A percentile compares a stretch with the other conserved stretches of the same genome.
Evolutionary conservation across 2,797 vertebrate species (phyloP).

Genomic region (Enteromius viviparus): DNA sequence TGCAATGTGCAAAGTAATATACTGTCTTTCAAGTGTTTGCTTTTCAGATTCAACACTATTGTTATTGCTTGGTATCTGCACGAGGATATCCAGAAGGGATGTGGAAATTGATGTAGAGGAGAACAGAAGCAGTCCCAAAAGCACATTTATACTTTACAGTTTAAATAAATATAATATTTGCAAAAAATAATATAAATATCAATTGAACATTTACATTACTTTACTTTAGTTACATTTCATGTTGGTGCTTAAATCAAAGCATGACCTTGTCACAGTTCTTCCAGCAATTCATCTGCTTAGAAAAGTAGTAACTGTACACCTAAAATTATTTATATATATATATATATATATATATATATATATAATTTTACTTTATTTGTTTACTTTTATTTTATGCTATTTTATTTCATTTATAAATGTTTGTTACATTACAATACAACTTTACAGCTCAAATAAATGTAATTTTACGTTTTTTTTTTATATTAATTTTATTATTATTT

Average conservation of each 20-base stretch:
- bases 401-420: too few relatives aligned
- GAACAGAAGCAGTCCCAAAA: neutral
- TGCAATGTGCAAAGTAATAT: constrained; percentile 1
- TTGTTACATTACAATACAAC: neutral
- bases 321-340: too few relatives aligned
- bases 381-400: too few relatives aligned
- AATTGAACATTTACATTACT: neutral
- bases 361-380: too few relatives aligned
- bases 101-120: neutral
- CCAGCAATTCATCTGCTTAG: too few relatives aligned
- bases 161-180: neutral
- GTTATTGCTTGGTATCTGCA: neutral
- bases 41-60: neutral
- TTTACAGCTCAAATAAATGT: neutral
- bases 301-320: too few relatives aligned
- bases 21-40: neutral
- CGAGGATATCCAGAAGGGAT: neutral
- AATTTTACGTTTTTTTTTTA: neutral
- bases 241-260: too few relatives aligned
- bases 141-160: neutral
- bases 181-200: too few relatives aligned
- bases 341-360: too few relatives aligned
- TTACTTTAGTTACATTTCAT: neutral
- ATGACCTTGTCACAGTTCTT: too few relatives aligned
- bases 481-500: neutral